Conservation (phyloP, 2,888 invertebrate genomes). For the Autographa pulchrina region DNA sequence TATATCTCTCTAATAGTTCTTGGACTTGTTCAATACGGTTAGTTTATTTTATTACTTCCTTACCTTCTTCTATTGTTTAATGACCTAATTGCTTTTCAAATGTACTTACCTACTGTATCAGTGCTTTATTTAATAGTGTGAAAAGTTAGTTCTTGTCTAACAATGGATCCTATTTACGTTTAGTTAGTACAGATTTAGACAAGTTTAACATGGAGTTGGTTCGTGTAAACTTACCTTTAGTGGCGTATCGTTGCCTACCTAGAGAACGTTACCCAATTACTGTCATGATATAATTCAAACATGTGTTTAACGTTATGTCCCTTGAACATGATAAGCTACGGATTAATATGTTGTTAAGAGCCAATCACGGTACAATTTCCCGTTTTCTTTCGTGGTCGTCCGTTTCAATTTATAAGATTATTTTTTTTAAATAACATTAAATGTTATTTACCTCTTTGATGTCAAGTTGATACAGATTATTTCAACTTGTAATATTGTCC, state of each 20-base stretch:
- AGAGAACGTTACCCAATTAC: background rate
- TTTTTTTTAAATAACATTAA: too few species aligned
- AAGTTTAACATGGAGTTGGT: background rate
- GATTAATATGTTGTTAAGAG: constrained; percentile 6
- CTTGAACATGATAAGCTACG: constrained; percentile 17
- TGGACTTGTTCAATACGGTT: constrained; percentile 73
- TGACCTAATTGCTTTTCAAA: constrained; percentile 11
- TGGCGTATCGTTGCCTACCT: background rate
- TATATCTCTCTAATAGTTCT: constrained; percentile 63
- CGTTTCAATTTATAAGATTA: too few species aligned
- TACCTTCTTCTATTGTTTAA: constrained; percentile 26
- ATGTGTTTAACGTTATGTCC: constrained; percentile 7
- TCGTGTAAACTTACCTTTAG: background rate
- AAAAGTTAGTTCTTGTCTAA: background rate
- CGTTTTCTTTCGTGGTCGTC: background rate
- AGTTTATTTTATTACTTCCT: constrained; percentile 57
- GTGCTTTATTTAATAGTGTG: background rate
- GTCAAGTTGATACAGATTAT: too few species aligned
- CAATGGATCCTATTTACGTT: background rate
- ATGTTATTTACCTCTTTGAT: too few species aligned
- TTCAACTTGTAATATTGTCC: too few species aligned
- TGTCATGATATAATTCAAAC: background rate
- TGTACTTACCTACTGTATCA: background rate
- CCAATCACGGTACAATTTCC: background rate
- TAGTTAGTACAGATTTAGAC: background rate